These are phyloP conservation scores for Xanthia icteritia DNA, from an alignment of 2,888 invertebrate genomes.

Conservation along the genomic window DNA sequence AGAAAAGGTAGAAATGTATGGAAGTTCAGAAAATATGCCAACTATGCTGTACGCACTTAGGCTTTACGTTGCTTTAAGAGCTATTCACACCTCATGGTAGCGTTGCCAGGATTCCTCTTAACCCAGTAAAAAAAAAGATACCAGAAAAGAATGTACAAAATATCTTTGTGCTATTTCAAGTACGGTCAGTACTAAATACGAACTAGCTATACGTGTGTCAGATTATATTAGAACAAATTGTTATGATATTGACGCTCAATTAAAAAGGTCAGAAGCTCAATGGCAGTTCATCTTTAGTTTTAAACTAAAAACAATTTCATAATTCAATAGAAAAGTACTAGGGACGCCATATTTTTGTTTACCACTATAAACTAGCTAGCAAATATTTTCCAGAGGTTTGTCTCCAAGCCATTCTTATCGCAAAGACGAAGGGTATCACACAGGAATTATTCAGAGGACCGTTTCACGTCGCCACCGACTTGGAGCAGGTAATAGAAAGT, in stretches of 20 bases:
- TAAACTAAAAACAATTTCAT: neutral
- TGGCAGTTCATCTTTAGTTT: conserved; percentile 2
- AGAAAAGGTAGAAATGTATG: conserved; percentile 21
- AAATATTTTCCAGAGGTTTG: neutral
- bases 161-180: neutral
- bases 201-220: neutral
- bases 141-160: neutral
- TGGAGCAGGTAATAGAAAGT: conserved; percentile 77
- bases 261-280: conserved; percentile 1
- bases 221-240: conserved; percentile 18
- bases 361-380: neutral
- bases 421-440: conserved; percentile 36
- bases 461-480: conserved; percentile 50
- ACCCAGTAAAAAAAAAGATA: conserved; percentile 36
- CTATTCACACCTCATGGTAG: conserved; percentile 42
- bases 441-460: conserved; percentile 60
- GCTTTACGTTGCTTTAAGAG: conserved; percentile 48
- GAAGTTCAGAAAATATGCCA: conserved; percentile 37
- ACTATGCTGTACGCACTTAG: conserved; percentile 37
- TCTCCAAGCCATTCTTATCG: conserved; percentile 28
- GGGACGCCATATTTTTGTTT: neutral
- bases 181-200: neutral
- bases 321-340: neutral
- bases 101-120: conserved; percentile 45
- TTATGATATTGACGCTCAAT: conserved; percentile 32